phyloP scores from a whole-genome alignment of 2,797 vertebrate genomes.

The Poeciliopsis presidionis region DNA sequence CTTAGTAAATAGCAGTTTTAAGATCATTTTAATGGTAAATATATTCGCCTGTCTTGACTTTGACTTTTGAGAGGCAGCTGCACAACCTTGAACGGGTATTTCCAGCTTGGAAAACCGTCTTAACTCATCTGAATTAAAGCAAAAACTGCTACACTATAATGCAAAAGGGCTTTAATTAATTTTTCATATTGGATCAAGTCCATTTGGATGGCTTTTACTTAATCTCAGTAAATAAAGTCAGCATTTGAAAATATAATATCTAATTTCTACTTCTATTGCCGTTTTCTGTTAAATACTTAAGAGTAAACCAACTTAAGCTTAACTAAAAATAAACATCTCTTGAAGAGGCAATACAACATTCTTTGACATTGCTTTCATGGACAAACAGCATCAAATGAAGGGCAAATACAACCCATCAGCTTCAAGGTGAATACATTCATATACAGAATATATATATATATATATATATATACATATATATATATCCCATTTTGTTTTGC shows the following conservation, averaged over 20 bases:
- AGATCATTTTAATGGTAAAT: background rate
- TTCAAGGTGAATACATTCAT: background rate
- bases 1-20: background rate
- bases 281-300: background rate
- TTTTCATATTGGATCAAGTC: background rate
- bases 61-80: background rate
- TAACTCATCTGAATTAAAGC: background rate
- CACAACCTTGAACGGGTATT: background rate
- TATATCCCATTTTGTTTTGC: background rate
- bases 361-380: background rate
- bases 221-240: too few relatives aligned
- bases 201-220: background rate
- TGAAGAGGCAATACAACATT: background rate
- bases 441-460: background rate
- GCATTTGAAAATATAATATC: too few relatives aligned
- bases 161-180: background rate
- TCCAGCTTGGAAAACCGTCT: background rate
- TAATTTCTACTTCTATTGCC: background rate
- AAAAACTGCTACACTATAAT: background rate
- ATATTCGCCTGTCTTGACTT: background rate
- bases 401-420: slow-evolving; percentile 1
- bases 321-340: too few relatives aligned
- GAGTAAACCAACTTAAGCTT: too few relatives aligned
- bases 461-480: background rate
- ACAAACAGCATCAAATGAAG: slow-evolving; percentile 23